Percentiles rank a stretch among this genome's conserved stretches.
These are phyloP conservation scores for Melinaea marsaeus DNA, from an alignment of 2,888 invertebrate genomes.

Conservation along the genomic window DNA sequence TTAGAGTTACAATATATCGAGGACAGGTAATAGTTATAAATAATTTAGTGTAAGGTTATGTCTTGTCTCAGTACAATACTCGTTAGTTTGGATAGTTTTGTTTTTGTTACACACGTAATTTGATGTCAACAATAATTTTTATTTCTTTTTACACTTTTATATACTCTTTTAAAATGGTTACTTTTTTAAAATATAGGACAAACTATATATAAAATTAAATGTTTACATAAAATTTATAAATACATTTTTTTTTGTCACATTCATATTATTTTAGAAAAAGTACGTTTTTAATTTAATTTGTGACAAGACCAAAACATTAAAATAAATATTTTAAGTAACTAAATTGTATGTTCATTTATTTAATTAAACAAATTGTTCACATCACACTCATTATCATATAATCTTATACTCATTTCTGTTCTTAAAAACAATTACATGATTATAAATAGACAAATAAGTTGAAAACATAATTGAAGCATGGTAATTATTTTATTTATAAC, in stretches of 20 bases:
- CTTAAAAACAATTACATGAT: too few relatives aligned
- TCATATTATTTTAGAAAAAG: not conserved
- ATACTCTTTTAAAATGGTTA: too few relatives aligned
- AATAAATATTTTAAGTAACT: not conserved
- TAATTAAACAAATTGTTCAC: not conserved
- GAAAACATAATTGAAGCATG: too few relatives aligned
- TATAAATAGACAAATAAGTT: too few relatives aligned
- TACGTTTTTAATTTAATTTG: not conserved
- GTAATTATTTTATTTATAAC: too few relatives aligned
- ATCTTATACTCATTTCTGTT: too few relatives aligned
- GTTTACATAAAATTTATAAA: not conserved
- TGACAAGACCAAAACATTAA: too few relatives aligned
- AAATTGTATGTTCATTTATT: not conserved
- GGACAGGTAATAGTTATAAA: constrained; percentile 65
- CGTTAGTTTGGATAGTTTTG: constrained; percentile 6
- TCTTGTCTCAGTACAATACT: constrained; percentile 42
- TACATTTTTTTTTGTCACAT: not conserved
- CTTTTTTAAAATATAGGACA: too few relatives aligned
- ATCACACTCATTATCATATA: not conserved
- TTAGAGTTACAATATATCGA: constrained; percentile 16
- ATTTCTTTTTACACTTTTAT: too few relatives aligned
- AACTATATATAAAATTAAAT: not conserved
- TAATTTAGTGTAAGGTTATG: constrained; percentile 68
- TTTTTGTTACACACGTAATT: constrained; percentile 12
- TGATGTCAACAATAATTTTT: too few relatives aligned